These are phyloP conservation scores for Macropis europaea DNA, from an alignment of 2,888 invertebrate species.

Conservation along the genomic window DNA sequence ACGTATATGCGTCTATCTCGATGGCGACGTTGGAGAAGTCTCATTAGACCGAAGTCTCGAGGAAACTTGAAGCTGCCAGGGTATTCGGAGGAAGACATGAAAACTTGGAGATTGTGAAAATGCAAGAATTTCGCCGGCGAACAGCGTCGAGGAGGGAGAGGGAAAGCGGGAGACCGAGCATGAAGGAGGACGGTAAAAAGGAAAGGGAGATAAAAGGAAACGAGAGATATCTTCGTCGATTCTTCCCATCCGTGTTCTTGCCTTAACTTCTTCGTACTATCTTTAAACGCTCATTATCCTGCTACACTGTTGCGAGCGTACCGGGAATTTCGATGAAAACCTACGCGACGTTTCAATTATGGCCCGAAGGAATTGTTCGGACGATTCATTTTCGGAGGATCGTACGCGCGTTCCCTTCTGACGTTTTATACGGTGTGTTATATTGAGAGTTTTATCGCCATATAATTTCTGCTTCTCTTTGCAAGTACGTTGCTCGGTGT, in stretches of 20 bases:
- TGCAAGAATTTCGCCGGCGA: constrained; percentile 67
- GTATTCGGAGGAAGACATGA: constrained; percentile 74
- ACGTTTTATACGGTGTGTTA: too few relatives aligned
- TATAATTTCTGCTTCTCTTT: too few relatives aligned
- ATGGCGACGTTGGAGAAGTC: constrained; percentile 67
- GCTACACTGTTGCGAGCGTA: constrained; percentile 25
- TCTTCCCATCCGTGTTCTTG: constrained; percentile 19
- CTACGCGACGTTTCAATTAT: constrained; percentile 37
- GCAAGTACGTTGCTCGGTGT: too few relatives aligned
- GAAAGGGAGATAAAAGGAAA: not conserved
- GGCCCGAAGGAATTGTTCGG: too few relatives aligned
- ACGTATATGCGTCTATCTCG: constrained; percentile 61
- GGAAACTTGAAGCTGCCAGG: constrained; percentile 59
- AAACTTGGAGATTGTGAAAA: constrained; percentile 77
- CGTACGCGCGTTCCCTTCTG: too few relatives aligned
- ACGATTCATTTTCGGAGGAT: too few relatives aligned
- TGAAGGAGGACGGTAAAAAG: not conserved
- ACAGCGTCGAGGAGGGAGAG: constrained; percentile 9
- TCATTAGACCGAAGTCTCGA: constrained; percentile 71
- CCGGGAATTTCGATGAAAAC: constrained; percentile 14
- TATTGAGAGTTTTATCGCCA: too few relatives aligned
- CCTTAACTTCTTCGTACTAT: constrained; percentile 29
- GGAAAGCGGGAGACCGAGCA: constrained; percentile 14
- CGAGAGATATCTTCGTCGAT: constrained; percentile 9
- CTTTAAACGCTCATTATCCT: constrained; percentile 38